Base-by-base conservation (phyloP, 2,113 vertebrate species). In the Cranoglanis bouderius region DNA sequence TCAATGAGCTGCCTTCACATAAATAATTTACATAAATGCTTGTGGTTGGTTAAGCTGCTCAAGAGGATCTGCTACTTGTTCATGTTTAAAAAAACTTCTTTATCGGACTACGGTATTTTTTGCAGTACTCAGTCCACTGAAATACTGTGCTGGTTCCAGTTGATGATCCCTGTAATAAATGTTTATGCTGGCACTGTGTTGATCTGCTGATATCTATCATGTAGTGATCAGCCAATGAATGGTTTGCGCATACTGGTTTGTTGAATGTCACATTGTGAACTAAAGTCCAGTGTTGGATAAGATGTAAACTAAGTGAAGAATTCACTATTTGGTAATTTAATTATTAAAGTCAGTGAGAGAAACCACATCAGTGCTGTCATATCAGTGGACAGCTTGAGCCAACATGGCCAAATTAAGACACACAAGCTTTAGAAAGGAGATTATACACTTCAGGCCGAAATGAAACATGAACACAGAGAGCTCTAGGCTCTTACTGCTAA, bases 361-460 rank as follows among this genome's bases (percentile, higher is more conserved):
- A 51, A 82, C 9, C 19, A 24, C 19, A 82, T 82, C 32, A 38
- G 29, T 57, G 80, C 14, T 49, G 26, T 32, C 40, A 84, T 65
- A 46, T 18, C 61, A 19, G 29, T 29, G 38, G 9, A 49, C 13
- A 86, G 5, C 40, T 14, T 38, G 4, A 32, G 75, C 51, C 86
- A 88, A n/a, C 51, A 63, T 35, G 86, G 29, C 63, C 63, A 83
- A 88, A 90, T 90, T 81, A 90, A 72, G 70, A 78, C 43, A 75
- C 26, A 53, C 19, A 55, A 59, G 38, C 29, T 38, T 49, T 61
- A 70, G 32, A 72, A 70, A 67, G 59, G 49, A 65, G 57, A 85
- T 59, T 84, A 84, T n/a, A 70, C 26, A 67, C 63, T 77, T 77
- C 55, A 77, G 21, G 65, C 63, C 86, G 38, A 81, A 80, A 67